Percentiles rank a stretch among this genome's conserved stretches.
phyloP scores from a whole-genome alignment of 2,113 vertebrate genomes.

The Pao palembangensis region DNA sequence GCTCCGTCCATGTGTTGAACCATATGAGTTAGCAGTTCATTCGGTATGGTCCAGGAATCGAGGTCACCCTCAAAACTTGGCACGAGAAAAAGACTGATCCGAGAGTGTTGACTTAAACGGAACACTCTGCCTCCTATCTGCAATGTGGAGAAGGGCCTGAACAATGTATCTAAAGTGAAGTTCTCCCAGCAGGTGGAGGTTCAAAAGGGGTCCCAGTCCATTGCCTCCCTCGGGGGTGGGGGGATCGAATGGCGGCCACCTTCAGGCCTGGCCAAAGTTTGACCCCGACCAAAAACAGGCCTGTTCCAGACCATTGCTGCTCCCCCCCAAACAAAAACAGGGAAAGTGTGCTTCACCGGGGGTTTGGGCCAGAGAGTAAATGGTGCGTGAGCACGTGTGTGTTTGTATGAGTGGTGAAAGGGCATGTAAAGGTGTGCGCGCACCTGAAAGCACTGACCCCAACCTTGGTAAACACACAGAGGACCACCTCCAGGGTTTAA shows the following conservation, averaged over 20 bases:
- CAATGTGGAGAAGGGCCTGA: slow-evolving; percentile 79
- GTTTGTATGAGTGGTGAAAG: slow-evolving; percentile 28
- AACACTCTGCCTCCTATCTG: slow-evolving; percentile 66
- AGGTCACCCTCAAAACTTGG: slow-evolving; percentile 64
- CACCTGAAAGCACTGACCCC: slow-evolving; percentile 59
- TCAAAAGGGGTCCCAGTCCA: slow-evolving; percentile 87
- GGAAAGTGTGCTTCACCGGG: slow-evolving; percentile 50
- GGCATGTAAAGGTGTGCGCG: slow-evolving; percentile 46
- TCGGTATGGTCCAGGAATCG: slow-evolving; percentile 52
- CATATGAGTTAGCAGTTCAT: slow-evolving; percentile 48
- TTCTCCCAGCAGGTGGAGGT: slow-evolving; percentile 93
- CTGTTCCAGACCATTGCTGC: slow-evolving; percentile 87
- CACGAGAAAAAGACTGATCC: slow-evolving; percentile 68
- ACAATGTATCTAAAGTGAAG: slow-evolving; percentile 86
- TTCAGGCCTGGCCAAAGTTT: slow-evolving; percentile 83
- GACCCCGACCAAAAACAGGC: slow-evolving; percentile 81
- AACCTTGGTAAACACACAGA: slow-evolving; percentile 61
- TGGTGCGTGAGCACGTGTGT: slow-evolving; percentile 25
- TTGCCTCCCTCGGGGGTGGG: slow-evolving; percentile 80
- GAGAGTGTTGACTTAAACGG: slow-evolving; percentile 77
- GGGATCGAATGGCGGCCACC: slow-evolving; percentile 84
- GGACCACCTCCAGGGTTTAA: slow-evolving; percentile 47
- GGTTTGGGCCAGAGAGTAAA: slow-evolving; percentile 34
- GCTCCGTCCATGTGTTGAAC: slow-evolving; percentile 33
- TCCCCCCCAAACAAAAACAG: slow-evolving; percentile 83